phyloP scores from a whole-genome alignment of 2,113 vertebrate species.

The Girardinichthys multiradiatus region DNA sequence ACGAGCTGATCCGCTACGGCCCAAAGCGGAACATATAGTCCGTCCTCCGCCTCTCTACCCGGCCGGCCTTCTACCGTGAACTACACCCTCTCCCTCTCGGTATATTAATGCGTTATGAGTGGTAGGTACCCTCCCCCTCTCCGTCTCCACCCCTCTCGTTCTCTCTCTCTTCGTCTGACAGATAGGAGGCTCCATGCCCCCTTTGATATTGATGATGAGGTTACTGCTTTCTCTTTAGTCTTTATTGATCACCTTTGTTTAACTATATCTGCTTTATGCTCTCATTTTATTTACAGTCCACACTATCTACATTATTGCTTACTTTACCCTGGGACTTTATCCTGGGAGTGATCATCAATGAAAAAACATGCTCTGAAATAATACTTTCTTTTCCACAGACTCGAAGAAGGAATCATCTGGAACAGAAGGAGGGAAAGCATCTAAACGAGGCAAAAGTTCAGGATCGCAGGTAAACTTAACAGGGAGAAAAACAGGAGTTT shows the following conservation, averaged over 20 bases:
- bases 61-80: slow-evolving; percentile 92
- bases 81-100: slow-evolving; percentile 86
- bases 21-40: slow-evolving; percentile 91
- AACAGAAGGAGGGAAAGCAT: slow-evolving; percentile 95
- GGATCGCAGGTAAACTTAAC: slow-evolving; percentile 88
- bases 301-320: not conserved
- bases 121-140: slow-evolving; percentile 92
- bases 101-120: slow-evolving; percentile 99
- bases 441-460: slow-evolving; percentile 95
- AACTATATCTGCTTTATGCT: slow-evolving; percentile 78
- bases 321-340: slow-evolving; percentile 22
- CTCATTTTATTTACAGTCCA: slow-evolving; percentile 68
- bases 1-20: slow-evolving; percentile 92
- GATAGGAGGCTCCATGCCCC: slow-evolving; percentile 66
- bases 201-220: slow-evolving; percentile 76
- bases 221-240: slow-evolving; percentile 62
- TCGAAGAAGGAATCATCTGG: slow-evolving; percentile 97
- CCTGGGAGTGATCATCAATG: not conserved
- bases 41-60: slow-evolving; percentile 86
- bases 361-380: slow-evolving; percentile 22
- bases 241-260: slow-evolving; percentile 68
- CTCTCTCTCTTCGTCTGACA: slow-evolving; percentile 75
- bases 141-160: slow-evolving; percentile 82
- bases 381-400: slow-evolving; percentile 83
- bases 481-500: not conserved